Percentiles rank a stretch among this genome's conserved stretches.
phyloP scores from a whole-genome alignment of 2,113 vertebrate genomes.

The Microtus richardsoni region DNA sequence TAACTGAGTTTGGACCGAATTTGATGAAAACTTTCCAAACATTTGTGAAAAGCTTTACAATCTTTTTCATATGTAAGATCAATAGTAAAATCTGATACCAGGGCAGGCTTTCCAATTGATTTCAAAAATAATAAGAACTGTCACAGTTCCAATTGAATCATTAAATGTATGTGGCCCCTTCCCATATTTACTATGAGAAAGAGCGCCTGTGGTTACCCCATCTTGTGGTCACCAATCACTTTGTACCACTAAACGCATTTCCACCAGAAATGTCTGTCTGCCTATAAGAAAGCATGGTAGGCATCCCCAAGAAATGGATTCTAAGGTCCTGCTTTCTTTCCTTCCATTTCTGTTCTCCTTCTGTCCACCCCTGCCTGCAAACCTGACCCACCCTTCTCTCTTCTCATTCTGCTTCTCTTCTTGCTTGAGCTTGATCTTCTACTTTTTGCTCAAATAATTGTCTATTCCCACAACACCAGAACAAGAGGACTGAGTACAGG shows the following conservation, averaged over 20 bases:
- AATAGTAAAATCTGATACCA: slow-evolving; percentile 59
- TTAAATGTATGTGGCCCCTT: background rate
- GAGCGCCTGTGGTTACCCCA: background rate
- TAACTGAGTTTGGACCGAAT: slow-evolving; percentile 58
- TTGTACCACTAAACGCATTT: background rate
- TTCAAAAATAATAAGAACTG: slow-evolving; percentile 56
- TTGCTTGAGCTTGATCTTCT: background rate
- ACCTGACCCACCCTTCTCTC: background rate
- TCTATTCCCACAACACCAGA: background rate
- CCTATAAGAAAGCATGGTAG: background rate
- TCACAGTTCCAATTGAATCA: slow-evolving; percentile 49
- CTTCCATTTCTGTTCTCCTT: background rate
- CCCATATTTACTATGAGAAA: background rate
- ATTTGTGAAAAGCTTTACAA: slow-evolving; percentile 61
- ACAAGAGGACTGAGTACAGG: background rate
- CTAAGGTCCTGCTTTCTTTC: background rate
- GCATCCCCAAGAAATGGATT: background rate
- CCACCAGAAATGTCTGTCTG: background rate
- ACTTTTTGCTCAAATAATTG: background rate
- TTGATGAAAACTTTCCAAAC: slow-evolving; percentile 62
- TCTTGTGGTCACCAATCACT: background rate
- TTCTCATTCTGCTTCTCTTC: background rate
- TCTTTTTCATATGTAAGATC: slow-evolving; percentile 29
- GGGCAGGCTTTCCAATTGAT: slow-evolving; percentile 55
- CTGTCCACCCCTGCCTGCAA: background rate